phyloP scores from a whole-genome alignment of 2,797 vertebrate genomes.

The Halcyon chelicuti region DNA sequence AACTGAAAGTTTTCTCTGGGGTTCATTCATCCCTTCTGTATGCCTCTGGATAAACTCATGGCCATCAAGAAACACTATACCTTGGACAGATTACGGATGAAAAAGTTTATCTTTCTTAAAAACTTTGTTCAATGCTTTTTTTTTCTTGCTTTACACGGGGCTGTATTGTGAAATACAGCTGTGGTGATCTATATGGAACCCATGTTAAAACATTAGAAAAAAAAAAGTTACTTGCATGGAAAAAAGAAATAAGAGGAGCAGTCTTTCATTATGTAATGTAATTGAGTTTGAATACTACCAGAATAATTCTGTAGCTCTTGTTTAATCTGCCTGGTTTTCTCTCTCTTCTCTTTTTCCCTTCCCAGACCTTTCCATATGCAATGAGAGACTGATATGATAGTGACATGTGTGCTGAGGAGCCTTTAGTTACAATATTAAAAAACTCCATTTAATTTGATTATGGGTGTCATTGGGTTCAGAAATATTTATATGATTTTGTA shows the following conservation, averaged over 20 bases:
- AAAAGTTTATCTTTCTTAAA: neutral
- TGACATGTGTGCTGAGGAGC: neutral
- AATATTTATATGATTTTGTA: neutral
- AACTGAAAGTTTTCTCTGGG: conserved; percentile 1
- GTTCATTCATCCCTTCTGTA: neutral
- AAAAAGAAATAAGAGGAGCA: neutral
- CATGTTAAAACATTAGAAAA: neutral
- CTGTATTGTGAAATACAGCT: neutral
- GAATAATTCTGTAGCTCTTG: neutral
- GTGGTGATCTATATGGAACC: neutral
- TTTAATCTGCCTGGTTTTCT: neutral
- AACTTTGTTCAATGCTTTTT: neutral
- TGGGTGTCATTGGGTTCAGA: neutral
- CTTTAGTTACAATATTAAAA: neutral
- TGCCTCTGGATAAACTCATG: neutral
- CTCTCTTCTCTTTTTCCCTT: neutral
- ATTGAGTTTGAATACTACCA: neutral
- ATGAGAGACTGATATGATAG: neutral
- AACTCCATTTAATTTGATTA: neutral
- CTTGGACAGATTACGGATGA: neutral
- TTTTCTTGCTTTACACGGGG: neutral
- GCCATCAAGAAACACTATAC: neutral
- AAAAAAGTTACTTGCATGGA: neutral
- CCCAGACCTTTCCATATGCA: conserved; percentile 1
- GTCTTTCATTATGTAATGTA: neutral